Conservation (phyloP, 2,113 vertebrate genomes). For the Thalassoma bifasciatum region DNA sequence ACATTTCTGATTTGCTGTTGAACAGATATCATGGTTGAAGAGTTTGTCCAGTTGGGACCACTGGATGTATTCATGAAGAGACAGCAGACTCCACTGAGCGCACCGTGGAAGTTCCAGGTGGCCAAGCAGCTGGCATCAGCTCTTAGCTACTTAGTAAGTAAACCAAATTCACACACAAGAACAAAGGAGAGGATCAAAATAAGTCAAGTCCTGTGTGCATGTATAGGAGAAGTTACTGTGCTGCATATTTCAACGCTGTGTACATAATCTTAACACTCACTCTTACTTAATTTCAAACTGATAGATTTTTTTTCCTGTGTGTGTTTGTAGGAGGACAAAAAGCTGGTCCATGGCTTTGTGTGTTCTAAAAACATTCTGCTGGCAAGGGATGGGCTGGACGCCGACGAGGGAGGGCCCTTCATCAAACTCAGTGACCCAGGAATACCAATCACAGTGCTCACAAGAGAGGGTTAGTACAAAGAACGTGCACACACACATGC, state of each 20-base stretch:
- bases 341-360: constrained; percentile 95
- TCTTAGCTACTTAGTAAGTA: constrained; percentile 95
- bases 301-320: constrained; percentile 16
- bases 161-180: background rate
- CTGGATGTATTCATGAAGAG: constrained; percentile 95
- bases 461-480: constrained; percentile 87
- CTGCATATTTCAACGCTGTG: background rate
- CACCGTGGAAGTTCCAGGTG: constrained; percentile 96
- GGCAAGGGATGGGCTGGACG: constrained; percentile 90
- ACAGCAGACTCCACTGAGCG: constrained; percentile 86
- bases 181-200: background rate
- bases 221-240: background rate
- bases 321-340: constrained; percentile 92
- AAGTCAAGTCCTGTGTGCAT: background rate
- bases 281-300: background rate
- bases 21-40: constrained; percentile 97
- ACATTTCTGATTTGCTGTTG: constrained; percentile 13
- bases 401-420: constrained; percentile 90
- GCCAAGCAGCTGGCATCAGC: constrained; percentile 96
- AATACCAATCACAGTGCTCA: constrained; percentile 93
- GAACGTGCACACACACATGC: background rate
- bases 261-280: background rate
- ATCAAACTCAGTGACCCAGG: constrained; percentile 98
- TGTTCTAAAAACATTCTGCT: constrained; percentile 97
- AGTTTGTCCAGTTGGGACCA: constrained; percentile 93